These are phyloP conservation scores for Sciaenops ocellatus DNA, from an alignment of 2,797 vertebrate species.

Conservation along the genomic window DNA sequence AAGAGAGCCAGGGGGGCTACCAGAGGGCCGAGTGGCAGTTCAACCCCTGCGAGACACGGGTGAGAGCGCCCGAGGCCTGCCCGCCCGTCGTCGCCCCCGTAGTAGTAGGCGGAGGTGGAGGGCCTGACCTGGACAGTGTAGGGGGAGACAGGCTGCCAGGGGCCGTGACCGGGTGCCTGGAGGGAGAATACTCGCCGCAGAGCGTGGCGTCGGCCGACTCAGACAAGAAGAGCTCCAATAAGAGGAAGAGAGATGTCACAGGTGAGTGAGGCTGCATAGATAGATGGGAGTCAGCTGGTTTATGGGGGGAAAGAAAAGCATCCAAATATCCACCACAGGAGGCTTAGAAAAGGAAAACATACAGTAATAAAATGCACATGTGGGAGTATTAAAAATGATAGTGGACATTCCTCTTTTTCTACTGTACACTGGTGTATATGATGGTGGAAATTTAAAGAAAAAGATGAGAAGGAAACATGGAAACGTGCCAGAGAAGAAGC, in stretches of 20 bases:
- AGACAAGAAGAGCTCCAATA: constrained; percentile 89
- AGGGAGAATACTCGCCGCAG: constrained; percentile 87
- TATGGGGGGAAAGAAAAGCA: constrained; percentile 2
- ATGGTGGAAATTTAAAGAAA: constrained; percentile 6
- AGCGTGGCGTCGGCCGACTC: constrained; percentile 82
- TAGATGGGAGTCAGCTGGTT: constrained; percentile 23
- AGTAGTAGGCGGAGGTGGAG: constrained; percentile 55
- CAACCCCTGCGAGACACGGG: constrained; percentile 83
- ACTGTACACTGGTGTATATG: not conserved
- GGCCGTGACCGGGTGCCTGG: constrained; percentile 71
- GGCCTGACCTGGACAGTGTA: constrained; percentile 82
- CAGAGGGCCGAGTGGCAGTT: constrained; percentile 91
- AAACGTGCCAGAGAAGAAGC: constrained; percentile 6
- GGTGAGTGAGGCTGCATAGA: constrained; percentile 85
- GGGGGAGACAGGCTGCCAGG: constrained; percentile 83
- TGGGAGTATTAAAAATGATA: constrained; percentile 26
- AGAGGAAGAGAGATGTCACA: constrained; percentile 91
- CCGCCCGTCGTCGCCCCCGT: constrained; percentile 74
- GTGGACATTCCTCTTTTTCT: not conserved
- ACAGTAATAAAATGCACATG: constrained; percentile 26
- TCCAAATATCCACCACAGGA: not conserved
- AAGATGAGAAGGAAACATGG: constrained; percentile 21
- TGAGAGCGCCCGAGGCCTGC: constrained; percentile 83
- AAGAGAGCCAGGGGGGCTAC: constrained; percentile 85
- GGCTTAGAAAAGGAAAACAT: constrained; percentile 4